phyloP scores from a whole-genome alignment of 2,888 invertebrate genomes.

The Entomobrya multifasciata region DNA sequence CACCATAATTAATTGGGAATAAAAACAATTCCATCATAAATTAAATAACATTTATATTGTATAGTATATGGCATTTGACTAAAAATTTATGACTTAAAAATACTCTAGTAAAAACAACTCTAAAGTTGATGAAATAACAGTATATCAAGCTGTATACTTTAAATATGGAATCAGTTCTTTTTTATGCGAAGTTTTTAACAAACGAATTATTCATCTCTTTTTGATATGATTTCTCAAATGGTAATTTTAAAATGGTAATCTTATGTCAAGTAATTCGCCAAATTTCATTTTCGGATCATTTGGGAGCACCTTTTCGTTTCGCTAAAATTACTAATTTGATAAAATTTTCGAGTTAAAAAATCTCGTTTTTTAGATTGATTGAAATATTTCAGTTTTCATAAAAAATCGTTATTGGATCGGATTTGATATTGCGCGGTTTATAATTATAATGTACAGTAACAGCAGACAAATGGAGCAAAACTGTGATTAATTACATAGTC shows the following conservation, averaged over 20 bases:
- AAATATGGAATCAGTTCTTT: slow-evolving; percentile 58
- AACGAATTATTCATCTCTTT: not conserved
- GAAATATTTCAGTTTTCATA: too few species aligned
- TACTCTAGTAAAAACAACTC: slow-evolving; percentile 36
- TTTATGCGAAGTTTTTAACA: not conserved
- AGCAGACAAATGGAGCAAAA: too few species aligned
- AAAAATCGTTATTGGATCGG: not conserved
- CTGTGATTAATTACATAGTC: too few species aligned
- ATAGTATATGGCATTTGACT: slow-evolving; percentile 67
- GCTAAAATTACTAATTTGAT: not conserved
- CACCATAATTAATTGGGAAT: slow-evolving; percentile 16
- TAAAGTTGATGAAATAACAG: too few species aligned
- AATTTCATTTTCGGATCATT: not conserved
- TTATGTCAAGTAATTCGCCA: not conserved
- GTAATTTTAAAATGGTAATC: not conserved
- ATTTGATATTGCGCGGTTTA: too few species aligned
- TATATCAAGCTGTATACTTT: slow-evolving; percentile 42
- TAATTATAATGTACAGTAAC: too few species aligned
- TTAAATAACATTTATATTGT: slow-evolving; percentile 20
- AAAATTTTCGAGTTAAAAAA: not conserved
- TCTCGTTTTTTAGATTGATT: too few species aligned
- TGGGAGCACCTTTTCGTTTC: slow-evolving; percentile 25
- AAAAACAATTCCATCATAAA: too few species aligned
- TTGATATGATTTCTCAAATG: slow-evolving; percentile 27
- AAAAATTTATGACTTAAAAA: slow-evolving; percentile 67